Conservation (phyloP, 1,140 invertebrate genomes). For the Orius laevigatus region DNA sequence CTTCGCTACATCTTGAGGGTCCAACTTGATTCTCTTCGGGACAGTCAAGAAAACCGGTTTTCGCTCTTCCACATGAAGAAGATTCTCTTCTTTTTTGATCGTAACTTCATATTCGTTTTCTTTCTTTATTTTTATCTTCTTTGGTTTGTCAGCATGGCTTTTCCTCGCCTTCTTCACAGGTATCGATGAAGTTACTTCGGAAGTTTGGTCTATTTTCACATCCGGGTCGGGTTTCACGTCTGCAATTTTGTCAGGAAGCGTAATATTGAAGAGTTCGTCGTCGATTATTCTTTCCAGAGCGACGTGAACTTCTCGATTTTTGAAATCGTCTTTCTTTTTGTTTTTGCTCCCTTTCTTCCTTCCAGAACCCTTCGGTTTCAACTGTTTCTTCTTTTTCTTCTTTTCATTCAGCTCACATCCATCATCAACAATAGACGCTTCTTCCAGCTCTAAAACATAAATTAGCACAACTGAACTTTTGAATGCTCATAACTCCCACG, state of each 20-base stretch:
- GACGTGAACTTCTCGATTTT: background rate
- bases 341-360: slow-evolving; percentile 6
- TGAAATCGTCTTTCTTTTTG: slow-evolving; percentile 7
- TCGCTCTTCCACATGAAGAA: no score
- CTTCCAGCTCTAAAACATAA: slow-evolving; percentile 29
- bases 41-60: no score
- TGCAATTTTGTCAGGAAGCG: background rate
- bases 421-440: slow-evolving; percentile 34
- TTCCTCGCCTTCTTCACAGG: no score
- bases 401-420: slow-evolving; percentile 33
- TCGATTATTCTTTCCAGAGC: no score
- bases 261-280: no score
- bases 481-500: no score
- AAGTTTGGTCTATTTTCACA: background rate
- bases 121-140: slow-evolving; percentile 6
- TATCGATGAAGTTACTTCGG: background rate
- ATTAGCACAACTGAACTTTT: no score
- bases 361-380: background rate
- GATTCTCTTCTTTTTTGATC: background rate
- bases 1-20: no score
- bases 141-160: background rate
- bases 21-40: no score
- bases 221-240: slow-evolving; percentile 6
- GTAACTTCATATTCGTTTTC: slow-evolving; percentile 1
- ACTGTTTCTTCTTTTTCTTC: slow-evolving; percentile 26